These are phyloP conservation scores for Plumapathes pennacea DNA, from an alignment of 92 coral and sea anemone species.

Conservation along the genomic window DNA sequence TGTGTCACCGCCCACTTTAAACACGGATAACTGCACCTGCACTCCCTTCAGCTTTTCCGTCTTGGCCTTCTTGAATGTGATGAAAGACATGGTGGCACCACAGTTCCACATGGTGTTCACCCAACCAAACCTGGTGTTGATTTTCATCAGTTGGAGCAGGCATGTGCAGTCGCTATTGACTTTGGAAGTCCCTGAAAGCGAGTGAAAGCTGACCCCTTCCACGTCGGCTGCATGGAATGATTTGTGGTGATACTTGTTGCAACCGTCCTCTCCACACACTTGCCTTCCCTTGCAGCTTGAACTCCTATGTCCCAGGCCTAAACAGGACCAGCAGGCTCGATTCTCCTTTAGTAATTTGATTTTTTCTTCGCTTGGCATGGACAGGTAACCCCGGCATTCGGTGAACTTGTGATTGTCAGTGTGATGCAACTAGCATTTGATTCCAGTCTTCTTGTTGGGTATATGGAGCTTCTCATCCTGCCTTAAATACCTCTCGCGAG, in stretches of 20 bases:
- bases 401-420: slow-evolving; percentile 15
- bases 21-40: slow-evolving; percentile 29
- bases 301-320: slow-evolving; percentile 27
- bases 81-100: slow-evolving; percentile 44
- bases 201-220: slow-evolving; percentile 3
- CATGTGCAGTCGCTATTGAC: too few relatives aligned
- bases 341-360: slow-evolving; percentile 23
- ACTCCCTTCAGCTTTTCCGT: slow-evolving; percentile 20
- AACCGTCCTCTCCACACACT: slow-evolving; percentile 30
- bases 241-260: slow-evolving; percentile 26
- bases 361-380: slow-evolving; percentile 16
- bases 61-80: slow-evolving; percentile 39
- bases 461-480: slow-evolving; percentile 10
- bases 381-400: slow-evolving; percentile 18
- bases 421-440: slow-evolving; percentile 16
- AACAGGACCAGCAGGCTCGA: slow-evolving; percentile 14
- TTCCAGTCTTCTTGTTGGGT: too few relatives aligned
- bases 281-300: slow-evolving; percentile 24
- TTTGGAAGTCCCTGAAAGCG: too few relatives aligned
- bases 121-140: slow-evolving; percentile 25
- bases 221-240: slow-evolving; percentile 18
- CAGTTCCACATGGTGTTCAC: slow-evolving; percentile 42
- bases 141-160: slow-evolving; percentile 39
- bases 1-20: slow-evolving; percentile 34
- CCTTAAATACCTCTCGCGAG: background rate